Conservation (phyloP, 2,113 vertebrate genomes). For the Taurulus bubalis region DNA sequence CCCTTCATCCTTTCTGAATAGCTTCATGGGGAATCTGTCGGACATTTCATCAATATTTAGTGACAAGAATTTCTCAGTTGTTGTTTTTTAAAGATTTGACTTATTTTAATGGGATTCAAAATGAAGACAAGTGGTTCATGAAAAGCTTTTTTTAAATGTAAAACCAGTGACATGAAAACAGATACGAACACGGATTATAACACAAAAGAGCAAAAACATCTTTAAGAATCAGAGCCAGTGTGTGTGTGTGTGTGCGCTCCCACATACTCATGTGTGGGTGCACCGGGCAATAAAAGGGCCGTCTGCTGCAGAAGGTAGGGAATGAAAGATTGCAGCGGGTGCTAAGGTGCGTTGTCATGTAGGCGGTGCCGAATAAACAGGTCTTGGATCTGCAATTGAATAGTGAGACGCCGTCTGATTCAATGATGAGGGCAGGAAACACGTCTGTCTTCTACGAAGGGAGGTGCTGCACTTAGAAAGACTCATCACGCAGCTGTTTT, state of each 20-base stretch:
- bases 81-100: neutral
- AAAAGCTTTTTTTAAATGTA: neutral
- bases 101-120: neutral
- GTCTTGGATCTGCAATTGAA: constrained; percentile 34
- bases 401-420: constrained; percentile 44
- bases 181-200: constrained; percentile 31
- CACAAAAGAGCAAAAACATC: constrained; percentile 20
- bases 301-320: constrained; percentile 35
- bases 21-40: neutral
- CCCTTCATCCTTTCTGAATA: constrained; percentile 32
- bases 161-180: constrained; percentile 21
- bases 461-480: neutral
- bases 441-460: neutral
- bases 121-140: constrained; percentile 6
- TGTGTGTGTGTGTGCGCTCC: constrained; percentile 13
- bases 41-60: constrained; percentile 54
- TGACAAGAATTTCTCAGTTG: neutral
- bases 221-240: constrained; percentile 7
- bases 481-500: neutral
- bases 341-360: constrained; percentile 47
- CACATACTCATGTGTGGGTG: constrained; percentile 46
- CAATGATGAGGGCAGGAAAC: constrained; percentile 19
- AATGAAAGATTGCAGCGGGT: constrained; percentile 31
- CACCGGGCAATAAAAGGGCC: constrained; percentile 41
- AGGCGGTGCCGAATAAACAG: constrained; percentile 50